Base-by-base conservation (phyloP, 2,888 invertebrate genomes). In the Eulithis prunata region DNA sequence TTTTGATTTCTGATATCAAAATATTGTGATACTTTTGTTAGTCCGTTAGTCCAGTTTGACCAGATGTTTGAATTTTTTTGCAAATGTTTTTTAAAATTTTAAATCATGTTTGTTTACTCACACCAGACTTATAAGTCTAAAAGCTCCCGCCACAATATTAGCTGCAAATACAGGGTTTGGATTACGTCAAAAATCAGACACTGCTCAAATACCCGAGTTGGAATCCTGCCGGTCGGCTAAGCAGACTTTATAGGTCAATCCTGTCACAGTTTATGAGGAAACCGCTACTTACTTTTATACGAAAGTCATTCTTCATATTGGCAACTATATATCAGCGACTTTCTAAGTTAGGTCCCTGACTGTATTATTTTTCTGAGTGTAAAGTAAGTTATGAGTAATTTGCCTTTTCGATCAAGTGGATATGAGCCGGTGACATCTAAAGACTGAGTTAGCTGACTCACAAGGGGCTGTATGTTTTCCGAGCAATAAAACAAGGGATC, bases 111-210 rank as follows among this genome's bases (percentile, higher is more conserved):
- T 41, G 41, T 41, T 2, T 41, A 41, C 14, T 7, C 8, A 11
- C 4, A 14, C 47, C 10, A 47, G 47, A 14, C 10, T 28, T 46
- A n/a, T n/a, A 46, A 57, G 52, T 41, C 32, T 32, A 8, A 43
- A 57, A 57, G 53, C 58, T 47, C 45, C 13, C 45, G 51, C 52
- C 47, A 14, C 7, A 49, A 60, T 56, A 68, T 57, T 21, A 64
- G 64, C 57, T 61, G 64, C 61, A 43, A 61, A 61, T 21, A 21
- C 36, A 43, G 54, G 64, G 68, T 61, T 61, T 36, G 57, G 57
- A 57, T 64, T 67, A 52, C 58, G 63, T 69, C 69, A 62, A 65
- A 69, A 66, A 66, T 69, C 68, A 64, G 60, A 52, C 64, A 62
- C 60, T 57, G 51, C 57, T 63, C 64, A 57, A 58, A 64, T 58